A percentile compares a stretch with the other conserved stretches of the same genome.
Conservation (phyloP, 2,113 vertebrate species). For the Puffinus mauretanicus region DNA sequence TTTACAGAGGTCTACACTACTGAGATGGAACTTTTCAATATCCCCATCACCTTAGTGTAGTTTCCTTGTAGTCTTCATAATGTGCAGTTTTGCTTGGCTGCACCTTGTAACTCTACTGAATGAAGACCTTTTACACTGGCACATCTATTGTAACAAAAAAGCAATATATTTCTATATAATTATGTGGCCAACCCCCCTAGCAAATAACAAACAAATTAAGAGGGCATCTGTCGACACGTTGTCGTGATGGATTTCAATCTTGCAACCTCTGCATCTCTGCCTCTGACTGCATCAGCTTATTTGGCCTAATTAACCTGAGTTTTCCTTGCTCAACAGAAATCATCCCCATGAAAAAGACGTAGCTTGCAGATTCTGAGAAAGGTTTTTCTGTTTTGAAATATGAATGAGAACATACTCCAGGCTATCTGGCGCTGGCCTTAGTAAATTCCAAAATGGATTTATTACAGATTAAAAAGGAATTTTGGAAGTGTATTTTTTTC, state of each 20-base stretch:
- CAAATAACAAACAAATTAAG: conserved; percentile 79
- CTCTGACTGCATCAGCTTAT: conserved; percentile 70
- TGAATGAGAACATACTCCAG: conserved; percentile 9
- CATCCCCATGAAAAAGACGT: neutral
- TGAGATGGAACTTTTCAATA: neutral
- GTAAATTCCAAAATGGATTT: conserved; percentile 39
- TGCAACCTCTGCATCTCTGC: conserved; percentile 55
- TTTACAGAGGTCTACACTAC: neutral
- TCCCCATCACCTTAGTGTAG: neutral
- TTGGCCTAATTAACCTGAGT: conserved; percentile 80
- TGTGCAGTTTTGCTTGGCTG: neutral
- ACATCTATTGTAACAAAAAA: neutral
- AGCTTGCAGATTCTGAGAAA: conserved; percentile 50
- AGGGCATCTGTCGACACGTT: conserved; percentile 74
- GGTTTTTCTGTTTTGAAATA: conserved; percentile 50
- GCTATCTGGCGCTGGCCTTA: neutral
- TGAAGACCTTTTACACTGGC: neutral
- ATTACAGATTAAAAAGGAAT: conserved; percentile 49
- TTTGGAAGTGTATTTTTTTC: neutral
- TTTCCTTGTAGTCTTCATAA: neutral
- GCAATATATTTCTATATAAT: conserved; percentile 53
- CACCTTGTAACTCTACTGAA: neutral
- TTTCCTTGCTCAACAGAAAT: conserved; percentile 67
- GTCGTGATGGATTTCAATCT: conserved; percentile 72
- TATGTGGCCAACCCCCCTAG: conserved; percentile 50